Evolutionary conservation across 2,113 vertebrate species (phyloP), one percentile per base, ranked within the genome.

Genomic region (Paradisaea rubra): DNA sequence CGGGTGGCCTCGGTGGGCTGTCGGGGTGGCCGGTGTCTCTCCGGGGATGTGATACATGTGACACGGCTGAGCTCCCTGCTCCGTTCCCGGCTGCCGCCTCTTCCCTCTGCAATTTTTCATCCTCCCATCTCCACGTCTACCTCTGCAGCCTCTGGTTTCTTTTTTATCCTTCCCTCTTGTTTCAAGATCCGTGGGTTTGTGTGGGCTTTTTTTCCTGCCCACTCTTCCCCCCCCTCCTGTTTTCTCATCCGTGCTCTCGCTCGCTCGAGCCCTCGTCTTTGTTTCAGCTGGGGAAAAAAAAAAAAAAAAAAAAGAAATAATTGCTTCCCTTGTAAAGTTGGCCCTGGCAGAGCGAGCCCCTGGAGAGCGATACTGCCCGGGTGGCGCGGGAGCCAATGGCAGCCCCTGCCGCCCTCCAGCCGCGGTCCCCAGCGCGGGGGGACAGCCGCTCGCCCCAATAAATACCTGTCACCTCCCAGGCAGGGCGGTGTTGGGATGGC

Each of bases 251-350:
- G 4, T 84, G 86, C 88, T 93, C 73, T 70, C 19, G 3, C 93
- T 84, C 24, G 21, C 70, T 78, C 41, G 37, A 81, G 69, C 88
- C 81, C 47, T 70, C 2, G 54, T 82, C 81, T 96, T 88, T 97
- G 87, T 95, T 95, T 78, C 91, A 83, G 79, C 86, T 50, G 79
- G 70, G 68, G 1, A 0, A 20, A 6, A 37, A 60, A 59, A 35
- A 57, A 60, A 59, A 35, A 57, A 30, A 61, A 31, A 52, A 66
- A 61, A 24, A 50, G 20, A 83, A 91, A 81, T 49, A 95, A 93
- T 71, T 80, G 85, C 68, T 83, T 94, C 83, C 82, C 88, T 80
- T 80, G 80, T 97, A 97, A 97, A 97, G 95, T 97, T 97, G 96
- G 88, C 96, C 95, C 93, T 93, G 97, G 95, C 92, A 92, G 97